Evolutionary conservation across 2,888 invertebrate species (phyloP), one percentile per base, ranked within the genome.

Genomic region (Aspidiotus rigidus): DNA sequence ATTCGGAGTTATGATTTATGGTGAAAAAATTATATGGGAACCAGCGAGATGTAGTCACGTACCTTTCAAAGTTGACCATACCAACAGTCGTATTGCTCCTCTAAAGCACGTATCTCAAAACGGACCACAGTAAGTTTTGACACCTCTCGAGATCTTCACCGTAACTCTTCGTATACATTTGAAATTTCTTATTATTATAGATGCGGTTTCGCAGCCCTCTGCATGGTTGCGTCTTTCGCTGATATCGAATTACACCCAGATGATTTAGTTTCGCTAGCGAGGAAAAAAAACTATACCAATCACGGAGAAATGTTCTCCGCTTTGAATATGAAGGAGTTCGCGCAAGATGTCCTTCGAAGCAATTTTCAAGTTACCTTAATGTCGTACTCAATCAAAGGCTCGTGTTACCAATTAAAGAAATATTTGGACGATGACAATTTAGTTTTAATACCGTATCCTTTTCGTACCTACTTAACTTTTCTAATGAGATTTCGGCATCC

Each of bases 251-350:
- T 86, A 70, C 81, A 85, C 15, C 79, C 90, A 1, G 79, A 82
- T 71, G 77, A 79, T 64, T 76, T 86, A 55, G 77, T 83, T 42
- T 77, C 79, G 5, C 80, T 83, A 73, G 88, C 90, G 0, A 83
- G 83, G 77, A 76, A 79, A 28, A 79, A 81, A 73, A 84, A 85
- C 2, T 90, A 83, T 75, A 90, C 90, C 5, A 85, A 85, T 73
- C 87, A 90, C 74, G 95, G 96, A 9, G 96, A 96, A 83, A 90
- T 95, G 82, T 90, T 92, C 75, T 88, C 89, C 78, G 88, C 86
- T 41, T 81, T 83, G 72, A 81, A 86, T 76, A 86, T 93, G 84
- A 16, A 80, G 8, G 79, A 82, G 72, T 77, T 90, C 70, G 83
- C 85, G 1, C 79, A 81, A 62, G 81, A 82, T 75, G 81, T 84